These are phyloP conservation scores for Melikaiella ostensackeni DNA, from an alignment of 2,888 invertebrate genomes.

Conservation along the genomic window DNA sequence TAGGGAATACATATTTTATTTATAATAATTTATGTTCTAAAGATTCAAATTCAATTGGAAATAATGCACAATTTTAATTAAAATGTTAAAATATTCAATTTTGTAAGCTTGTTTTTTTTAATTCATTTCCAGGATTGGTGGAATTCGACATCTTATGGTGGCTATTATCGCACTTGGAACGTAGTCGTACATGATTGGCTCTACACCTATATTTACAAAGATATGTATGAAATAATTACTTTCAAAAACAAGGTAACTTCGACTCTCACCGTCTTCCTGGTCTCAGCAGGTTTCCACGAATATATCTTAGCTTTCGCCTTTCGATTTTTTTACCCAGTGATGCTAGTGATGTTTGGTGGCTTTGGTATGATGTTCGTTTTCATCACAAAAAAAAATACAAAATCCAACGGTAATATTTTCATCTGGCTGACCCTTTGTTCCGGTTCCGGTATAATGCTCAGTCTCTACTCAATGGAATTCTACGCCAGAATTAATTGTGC, in stretches of 20 bases:
- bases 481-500: conserved; percentile 89
- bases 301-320: conserved; percentile 88
- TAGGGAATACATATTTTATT: too few relatives aligned
- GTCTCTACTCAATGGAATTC: conserved; percentile 91
- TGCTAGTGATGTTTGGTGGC: conserved; percentile 87
- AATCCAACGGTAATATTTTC: conserved; percentile 86
- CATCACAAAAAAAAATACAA: conserved; percentile 77
- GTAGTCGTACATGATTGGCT: conserved; percentile 97
- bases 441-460: conserved; percentile 88
- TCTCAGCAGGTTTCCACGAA: conserved; percentile 94
- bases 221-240: conserved; percentile 76
- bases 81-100: neutral
- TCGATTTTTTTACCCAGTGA: conserved; percentile 92
- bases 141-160: conserved; percentile 90
- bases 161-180: conserved; percentile 97
- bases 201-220: conserved; percentile 92
- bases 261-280: conserved; percentile 84
- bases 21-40: too few relatives aligned
- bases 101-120: too few relatives aligned
- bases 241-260: conserved; percentile 78
- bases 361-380: conserved; percentile 82
- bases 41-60: too few relatives aligned
- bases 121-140: conserved; percentile 89
- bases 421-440: conserved; percentile 89
- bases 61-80: too few relatives aligned